phyloP scores from a whole-genome alignment of 2,888 invertebrate species.

The Hyalella azteca region DNA sequence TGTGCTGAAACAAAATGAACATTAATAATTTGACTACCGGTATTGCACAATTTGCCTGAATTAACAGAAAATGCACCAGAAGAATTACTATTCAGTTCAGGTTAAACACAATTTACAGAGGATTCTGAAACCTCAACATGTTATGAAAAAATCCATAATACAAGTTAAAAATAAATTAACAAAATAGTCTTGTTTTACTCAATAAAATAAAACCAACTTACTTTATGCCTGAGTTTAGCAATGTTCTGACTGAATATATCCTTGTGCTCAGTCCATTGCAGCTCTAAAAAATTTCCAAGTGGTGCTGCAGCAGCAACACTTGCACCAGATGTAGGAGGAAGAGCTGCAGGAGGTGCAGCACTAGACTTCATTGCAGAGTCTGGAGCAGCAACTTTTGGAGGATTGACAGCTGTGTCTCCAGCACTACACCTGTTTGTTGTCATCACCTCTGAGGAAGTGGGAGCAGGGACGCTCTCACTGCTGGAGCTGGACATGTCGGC shows the following conservation, averaged over 20 bases:
- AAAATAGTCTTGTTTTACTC: background rate
- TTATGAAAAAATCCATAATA: background rate
- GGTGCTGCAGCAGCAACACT: background rate
- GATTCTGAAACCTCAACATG: background rate
- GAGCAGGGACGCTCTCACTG: background rate
- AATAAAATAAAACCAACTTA: background rate
- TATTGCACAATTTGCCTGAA: too few relatives aligned
- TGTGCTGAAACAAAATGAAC: conserved; percentile 49
- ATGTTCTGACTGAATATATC: conserved; percentile 51
- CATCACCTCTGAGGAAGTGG: background rate
- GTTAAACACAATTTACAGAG: too few relatives aligned
- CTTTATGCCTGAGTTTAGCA: conserved; percentile 47
- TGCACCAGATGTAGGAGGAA: background rate
- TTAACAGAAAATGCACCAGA: too few relatives aligned
- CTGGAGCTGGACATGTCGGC: background rate
- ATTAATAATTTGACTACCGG: too few relatives aligned
- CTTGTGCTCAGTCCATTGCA: conserved; percentile 54
- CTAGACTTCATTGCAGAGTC: background rate
- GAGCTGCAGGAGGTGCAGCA: background rate
- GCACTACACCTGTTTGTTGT: too few relatives aligned
- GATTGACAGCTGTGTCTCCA: too few relatives aligned
- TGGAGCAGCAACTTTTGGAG: background rate
- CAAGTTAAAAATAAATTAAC: background rate
- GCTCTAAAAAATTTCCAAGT: conserved; percentile 42
- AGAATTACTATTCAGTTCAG: too few relatives aligned